Percentiles rank a stretch among this genome's conserved stretches.
Evolutionary conservation across 1,140 invertebrate genomes (phyloP).

Genomic region (Drosophila kohkoa): DNA sequence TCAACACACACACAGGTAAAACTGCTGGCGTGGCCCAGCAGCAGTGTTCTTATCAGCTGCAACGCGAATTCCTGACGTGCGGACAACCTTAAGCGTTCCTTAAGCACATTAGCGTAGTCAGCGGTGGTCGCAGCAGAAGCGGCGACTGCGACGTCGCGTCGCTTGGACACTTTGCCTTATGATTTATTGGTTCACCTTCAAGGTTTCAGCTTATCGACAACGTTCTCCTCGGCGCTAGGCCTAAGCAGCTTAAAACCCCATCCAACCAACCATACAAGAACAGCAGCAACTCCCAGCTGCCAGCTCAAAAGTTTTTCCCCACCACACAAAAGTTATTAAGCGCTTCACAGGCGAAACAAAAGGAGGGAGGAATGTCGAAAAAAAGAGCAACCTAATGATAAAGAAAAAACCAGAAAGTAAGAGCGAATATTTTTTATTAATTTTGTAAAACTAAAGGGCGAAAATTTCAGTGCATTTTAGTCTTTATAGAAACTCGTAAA

Average conservation of each 20-base stretch:
- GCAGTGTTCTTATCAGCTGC: conserved; percentile 48
- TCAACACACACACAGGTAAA: conserved; percentile 49
- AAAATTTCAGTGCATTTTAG: background rate
- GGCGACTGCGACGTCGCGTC: no score
- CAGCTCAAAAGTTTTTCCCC: conserved; percentile 33
- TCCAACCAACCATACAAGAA: background rate
- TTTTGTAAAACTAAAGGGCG: background rate
- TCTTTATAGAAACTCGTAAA: background rate
- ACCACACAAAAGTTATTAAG: conserved; percentile 23
- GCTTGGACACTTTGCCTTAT: conserved; percentile 50
- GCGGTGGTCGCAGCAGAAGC: conserved; percentile 26
- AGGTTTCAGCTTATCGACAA: conserved; percentile 43
- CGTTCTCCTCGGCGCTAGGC: conserved; percentile 53
- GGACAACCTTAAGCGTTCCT: conserved; percentile 82
- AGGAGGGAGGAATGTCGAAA: background rate
- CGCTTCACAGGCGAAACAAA: background rate
- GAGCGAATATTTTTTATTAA: conserved; percentile 16
- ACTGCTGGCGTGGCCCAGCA: conserved; percentile 9
- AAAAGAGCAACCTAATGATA: no score
- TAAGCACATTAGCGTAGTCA: conserved; percentile 73
- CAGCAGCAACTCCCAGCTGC: conserved; percentile 10
- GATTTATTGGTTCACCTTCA: conserved; percentile 59
- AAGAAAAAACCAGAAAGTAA: background rate
- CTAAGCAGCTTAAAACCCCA: conserved; percentile 56
- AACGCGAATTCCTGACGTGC: conserved; percentile 83